Evolutionary conservation across 2,113 vertebrate species (phyloP).

Genomic region (Elephas maximus): DNA sequence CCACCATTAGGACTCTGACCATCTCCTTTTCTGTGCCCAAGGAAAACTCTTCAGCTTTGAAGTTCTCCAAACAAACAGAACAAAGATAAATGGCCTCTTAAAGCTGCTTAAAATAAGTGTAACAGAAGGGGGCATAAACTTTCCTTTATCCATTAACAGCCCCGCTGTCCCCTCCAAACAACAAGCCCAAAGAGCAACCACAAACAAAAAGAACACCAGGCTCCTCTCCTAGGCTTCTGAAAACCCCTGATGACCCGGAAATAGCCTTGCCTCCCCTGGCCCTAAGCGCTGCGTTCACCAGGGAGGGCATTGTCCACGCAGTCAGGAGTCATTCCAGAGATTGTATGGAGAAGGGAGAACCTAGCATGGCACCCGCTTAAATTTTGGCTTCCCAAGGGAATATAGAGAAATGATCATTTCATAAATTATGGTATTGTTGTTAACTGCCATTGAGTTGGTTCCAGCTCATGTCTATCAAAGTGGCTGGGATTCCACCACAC

Average conservation of each 20-base stretch:
- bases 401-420: background rate
- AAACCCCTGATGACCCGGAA: background rate
- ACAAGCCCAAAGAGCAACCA: background rate
- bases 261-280: background rate
- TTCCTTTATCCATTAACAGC: background rate
- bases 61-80: background rate
- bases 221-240: background rate
- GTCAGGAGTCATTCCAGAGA: rapidly evolving
- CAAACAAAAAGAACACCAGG: background rate
- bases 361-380: background rate
- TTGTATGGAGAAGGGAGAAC: rapidly evolving
- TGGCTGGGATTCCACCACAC: background rate
- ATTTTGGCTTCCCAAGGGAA: background rate
- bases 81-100: background rate
- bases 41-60: conserved; percentile 12
- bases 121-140: background rate
- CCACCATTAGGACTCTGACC: background rate
- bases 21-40: background rate
- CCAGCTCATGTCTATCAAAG: background rate
- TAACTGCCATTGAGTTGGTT: no score
- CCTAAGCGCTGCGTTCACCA: background rate
- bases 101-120: background rate
- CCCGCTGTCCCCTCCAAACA: background rate
- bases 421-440: background rate
- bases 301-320: rapidly evolving